These are phyloP conservation scores for Panzeria rudis DNA, from an alignment of 2,888 invertebrate genomes.

Conservation along the genomic window DNA sequence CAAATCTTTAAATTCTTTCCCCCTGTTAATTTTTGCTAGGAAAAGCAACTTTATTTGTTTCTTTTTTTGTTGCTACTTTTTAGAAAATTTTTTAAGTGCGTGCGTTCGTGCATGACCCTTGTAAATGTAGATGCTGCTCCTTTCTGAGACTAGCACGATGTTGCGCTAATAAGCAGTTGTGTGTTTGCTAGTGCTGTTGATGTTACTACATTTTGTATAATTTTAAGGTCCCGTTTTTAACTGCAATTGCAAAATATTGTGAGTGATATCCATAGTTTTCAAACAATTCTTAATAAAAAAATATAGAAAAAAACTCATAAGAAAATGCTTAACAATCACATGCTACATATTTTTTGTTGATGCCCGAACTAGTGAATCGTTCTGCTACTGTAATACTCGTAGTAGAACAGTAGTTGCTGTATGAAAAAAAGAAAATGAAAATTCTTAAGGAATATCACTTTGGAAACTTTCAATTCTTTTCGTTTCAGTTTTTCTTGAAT, in stretches of 20 bases:
- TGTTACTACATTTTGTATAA: slow-evolving; percentile 48
- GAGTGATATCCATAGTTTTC: slow-evolving; percentile 68
- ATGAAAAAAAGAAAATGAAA: slow-evolving; percentile 1
- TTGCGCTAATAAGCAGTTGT: slow-evolving; percentile 4
- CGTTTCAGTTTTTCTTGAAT: slow-evolving; percentile 30
- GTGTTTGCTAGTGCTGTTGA: not conserved
- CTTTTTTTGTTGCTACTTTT: not conserved
- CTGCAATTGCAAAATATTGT: slow-evolving; percentile 66
- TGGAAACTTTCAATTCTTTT: slow-evolving; percentile 67
- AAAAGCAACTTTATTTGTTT: slow-evolving; percentile 48
- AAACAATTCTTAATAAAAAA: slow-evolving; percentile 63
- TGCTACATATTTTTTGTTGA: slow-evolving; percentile 44
- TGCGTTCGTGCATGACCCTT: slow-evolving; percentile 72
- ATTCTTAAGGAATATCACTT: slow-evolving; percentile 58
- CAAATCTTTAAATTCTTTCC: not conserved
- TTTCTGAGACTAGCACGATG: not conserved
- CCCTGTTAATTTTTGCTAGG: slow-evolving; percentile 57
- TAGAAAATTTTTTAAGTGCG: slow-evolving; percentile 39
- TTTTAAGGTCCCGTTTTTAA: slow-evolving; percentile 34
- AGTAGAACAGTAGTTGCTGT: not conserved
- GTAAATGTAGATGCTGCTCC: slow-evolving; percentile 49
- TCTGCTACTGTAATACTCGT: not conserved
- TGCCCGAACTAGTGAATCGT: slow-evolving; percentile 37
- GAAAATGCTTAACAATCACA: slow-evolving; percentile 19
- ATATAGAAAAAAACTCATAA: not conserved